Base-by-base conservation (phyloP, 2,888 invertebrate genomes). In the Phengaris alcon region DNA sequence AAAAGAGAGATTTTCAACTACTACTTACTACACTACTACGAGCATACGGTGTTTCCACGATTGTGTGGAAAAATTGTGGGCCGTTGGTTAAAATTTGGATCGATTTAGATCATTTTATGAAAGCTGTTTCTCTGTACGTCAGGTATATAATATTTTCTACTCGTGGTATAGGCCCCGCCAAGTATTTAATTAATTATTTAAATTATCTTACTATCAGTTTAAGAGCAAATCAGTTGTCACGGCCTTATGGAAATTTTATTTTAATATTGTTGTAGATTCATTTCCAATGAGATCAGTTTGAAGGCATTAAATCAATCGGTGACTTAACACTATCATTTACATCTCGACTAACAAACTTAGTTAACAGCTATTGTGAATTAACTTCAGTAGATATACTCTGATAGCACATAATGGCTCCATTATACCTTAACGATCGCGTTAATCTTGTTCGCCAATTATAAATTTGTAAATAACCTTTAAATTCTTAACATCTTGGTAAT, bases 291-390 rank as follows among this genome's bases (percentile, higher is more conserved):
- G 72, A 72, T 72, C 72, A 74, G 76, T 75, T 79, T 64, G 64
- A 64, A 79, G 79, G 80, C 79, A 81, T 82, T 82, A 83, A 82
- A 80, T 79, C 76, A 54, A 44, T 55, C 22, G 70, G 52, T 73
- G 46, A 57, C 73, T 59, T 57, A 73, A 73, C 59, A 73, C 59
- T 73, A 73, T 73, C 59, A 64, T 44, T 74, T 74, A 64, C 64
- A 74, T 74, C 64, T 8, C 52, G 15, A 74, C 51, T 68, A 64
- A 64, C 68, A 48, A 74, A 64, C 72, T 72, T 54, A 73, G 44
- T 59, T 73, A 73, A 55, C 44, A 22, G 73, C 9, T 73, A 73
- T 57, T 22, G 59, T 73, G n/a, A 48, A 22, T 70, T 68, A 55
- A 59, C 22, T 5, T 59, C 3, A 4, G 22, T 59, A 48, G 48